These are phyloP conservation scores for Agapornis canus DNA, from an alignment of 2,797 vertebrate genomes.

Conservation along the genomic window DNA sequence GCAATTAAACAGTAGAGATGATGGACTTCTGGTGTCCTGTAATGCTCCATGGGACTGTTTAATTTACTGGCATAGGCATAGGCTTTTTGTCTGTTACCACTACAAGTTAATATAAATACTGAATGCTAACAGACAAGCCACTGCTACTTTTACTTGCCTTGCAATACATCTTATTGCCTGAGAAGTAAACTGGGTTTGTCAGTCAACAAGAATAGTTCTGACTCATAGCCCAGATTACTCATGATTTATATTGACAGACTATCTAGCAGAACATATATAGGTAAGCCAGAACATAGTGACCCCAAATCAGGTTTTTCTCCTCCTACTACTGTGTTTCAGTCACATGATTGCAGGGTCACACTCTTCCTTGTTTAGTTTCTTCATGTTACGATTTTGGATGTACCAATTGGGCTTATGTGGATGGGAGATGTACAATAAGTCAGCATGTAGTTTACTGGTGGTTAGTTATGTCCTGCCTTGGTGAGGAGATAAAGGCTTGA, in stretches of 20 bases:
- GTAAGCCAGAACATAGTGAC: neutral
- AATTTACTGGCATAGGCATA: neutral
- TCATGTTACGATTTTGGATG: neutral
- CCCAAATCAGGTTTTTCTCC: neutral
- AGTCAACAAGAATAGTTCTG: neutral
- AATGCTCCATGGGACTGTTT: neutral
- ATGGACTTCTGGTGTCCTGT: neutral
- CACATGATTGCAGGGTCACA: neutral
- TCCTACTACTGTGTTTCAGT: neutral
- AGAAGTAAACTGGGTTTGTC: neutral
- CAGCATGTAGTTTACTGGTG: neutral
- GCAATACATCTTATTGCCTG: neutral
- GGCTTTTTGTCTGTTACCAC: neutral
- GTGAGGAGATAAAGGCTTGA: neutral
- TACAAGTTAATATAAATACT: neutral
- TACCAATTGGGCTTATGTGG: fast-evolving
- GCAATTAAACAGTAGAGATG: neutral
- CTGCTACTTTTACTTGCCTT: neutral
- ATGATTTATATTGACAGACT: neutral
- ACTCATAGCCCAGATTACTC: neutral
- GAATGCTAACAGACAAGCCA: neutral
- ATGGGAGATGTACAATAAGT: neutral
- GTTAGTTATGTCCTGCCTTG: neutral
- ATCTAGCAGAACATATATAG: neutral
- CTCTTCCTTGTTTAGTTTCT: neutral